These are phyloP conservation scores for Pyralis farinalis DNA, from an alignment of 2,888 invertebrate genomes.

Conservation along the genomic window DNA sequence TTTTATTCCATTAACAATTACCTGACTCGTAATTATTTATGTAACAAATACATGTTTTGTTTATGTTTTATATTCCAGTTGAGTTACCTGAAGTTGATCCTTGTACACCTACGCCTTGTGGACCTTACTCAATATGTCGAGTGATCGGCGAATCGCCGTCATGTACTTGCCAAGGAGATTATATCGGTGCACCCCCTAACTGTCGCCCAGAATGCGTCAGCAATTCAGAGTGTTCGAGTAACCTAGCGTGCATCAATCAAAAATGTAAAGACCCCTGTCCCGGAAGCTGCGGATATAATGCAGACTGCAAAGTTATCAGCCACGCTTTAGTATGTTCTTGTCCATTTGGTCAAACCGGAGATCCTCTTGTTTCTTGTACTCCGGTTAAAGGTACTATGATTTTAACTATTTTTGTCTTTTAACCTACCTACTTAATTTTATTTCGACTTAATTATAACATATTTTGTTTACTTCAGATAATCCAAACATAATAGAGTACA, in stretches of 20 bases:
- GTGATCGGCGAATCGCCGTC: slow-evolving; percentile 83
- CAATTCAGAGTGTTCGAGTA: slow-evolving; percentile 84
- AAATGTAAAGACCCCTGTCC: slow-evolving; percentile 87
- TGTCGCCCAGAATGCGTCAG: slow-evolving; percentile 85
- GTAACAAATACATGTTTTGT: too few relatives aligned
- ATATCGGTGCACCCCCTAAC: slow-evolving; percentile 82
- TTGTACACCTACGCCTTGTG: slow-evolving; percentile 85
- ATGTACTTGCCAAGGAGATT: slow-evolving; percentile 84
- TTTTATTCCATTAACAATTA: background rate
- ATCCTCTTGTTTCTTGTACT: slow-evolving; percentile 80
- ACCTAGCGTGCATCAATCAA: slow-evolving; percentile 84
- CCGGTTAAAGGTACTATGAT: slow-evolving; percentile 53
- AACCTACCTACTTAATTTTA: too few relatives aligned
- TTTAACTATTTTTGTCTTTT: background rate
- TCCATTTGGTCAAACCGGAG: slow-evolving; percentile 82
- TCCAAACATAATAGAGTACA: slow-evolving; percentile 48
- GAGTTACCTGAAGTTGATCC: slow-evolving; percentile 73
- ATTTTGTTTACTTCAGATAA: slow-evolving; percentile 37
- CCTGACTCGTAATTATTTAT: background rate
- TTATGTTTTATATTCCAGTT: slow-evolving; percentile 39
- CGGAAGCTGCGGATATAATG: slow-evolving; percentile 85
- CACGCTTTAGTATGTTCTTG: slow-evolving; percentile 86
- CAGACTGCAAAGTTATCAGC: slow-evolving; percentile 87
- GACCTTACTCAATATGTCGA: slow-evolving; percentile 83
- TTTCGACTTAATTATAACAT: background rate